Base-by-base conservation (phyloP, 2,888 invertebrate genomes). In the Gasteruption jaculator region DNA sequence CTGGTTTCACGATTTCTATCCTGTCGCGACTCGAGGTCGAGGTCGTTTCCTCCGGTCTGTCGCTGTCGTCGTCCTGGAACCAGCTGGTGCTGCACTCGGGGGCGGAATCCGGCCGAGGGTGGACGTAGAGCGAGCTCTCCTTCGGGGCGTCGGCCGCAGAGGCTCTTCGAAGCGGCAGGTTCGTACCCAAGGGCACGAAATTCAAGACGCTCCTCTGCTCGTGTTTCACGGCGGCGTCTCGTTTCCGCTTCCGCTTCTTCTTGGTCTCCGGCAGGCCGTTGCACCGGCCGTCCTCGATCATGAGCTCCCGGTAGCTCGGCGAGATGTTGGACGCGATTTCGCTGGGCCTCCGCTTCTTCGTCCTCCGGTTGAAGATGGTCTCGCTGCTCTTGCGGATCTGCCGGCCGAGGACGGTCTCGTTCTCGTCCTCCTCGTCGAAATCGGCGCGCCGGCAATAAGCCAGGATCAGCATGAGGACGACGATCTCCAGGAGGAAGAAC, bases 321-420 rank as follows among this genome's bases (percentile, higher is more conserved):
- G 75, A 58, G 12, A 73, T 72, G 27, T 60, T 61, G 5, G 73
- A 61, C 2, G 73, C 73, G 31, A 74, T 73, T 49, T 88, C 88
- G 59, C 88, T 89, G 0, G 88, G 87, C 34, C 90, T 73, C 14
- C 79, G 65, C 19, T 82, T 77, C 45, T 76, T 76, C 52, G 77
- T 77, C 21, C 77, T 76, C 8, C 76, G 76, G 1, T 39, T 12
- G 1, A 26, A 11, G 5, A 22, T 31, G 4, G 44, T 43, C 5
- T 50, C 56, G 10, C 48, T 51, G 18, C 56, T 55, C 32, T 53
- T 54, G 5, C 55, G 53, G 4, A 20, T 43, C 11, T 49, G 46
- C 12, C 46, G 45, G 1, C 32, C 41, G 3, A 45, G 37, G 48
- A 49, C 66, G 75, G n/a, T 53, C 65, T 74, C 56, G 63, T 73